Percentiles rank a stretch among this genome's conserved stretches.
Evolutionary conservation across 2,888 invertebrate species (phyloP).

Genomic region (Parasteatoda lunata): DNA sequence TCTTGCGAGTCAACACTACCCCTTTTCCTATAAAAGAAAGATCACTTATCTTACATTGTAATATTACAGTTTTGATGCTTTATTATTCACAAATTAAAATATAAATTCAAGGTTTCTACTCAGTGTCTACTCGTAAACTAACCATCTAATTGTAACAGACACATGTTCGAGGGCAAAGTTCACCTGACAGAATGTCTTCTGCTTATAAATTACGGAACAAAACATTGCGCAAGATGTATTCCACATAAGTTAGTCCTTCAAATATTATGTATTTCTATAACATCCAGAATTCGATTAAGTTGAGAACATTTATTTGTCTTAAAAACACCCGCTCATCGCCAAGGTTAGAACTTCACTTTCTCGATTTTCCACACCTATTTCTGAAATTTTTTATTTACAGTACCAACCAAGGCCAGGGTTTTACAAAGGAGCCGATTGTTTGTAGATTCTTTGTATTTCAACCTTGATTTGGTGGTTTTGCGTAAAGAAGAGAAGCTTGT

Average conservation of each 20-base stretch:
- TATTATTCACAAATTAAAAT: neutral
- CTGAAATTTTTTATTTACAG: conserved; percentile 9
- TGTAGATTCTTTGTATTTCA: conserved; percentile 12
- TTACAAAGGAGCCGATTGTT: conserved; percentile 5
- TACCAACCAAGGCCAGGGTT: conserved; percentile 10
- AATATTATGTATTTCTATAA: neutral
- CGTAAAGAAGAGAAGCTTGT: neutral
- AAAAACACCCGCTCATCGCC: neutral
- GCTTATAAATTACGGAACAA: neutral
- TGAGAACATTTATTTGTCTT: neutral
- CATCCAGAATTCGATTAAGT: neutral
- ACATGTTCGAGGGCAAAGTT: neutral
- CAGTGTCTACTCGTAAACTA: neutral
- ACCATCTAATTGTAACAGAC: neutral
- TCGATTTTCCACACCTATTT: conserved; percentile 15
- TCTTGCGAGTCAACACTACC: no score
- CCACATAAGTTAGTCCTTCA: neutral
- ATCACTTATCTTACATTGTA: no score
- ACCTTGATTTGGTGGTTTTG: conserved; percentile 28
- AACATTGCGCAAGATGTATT: neutral
- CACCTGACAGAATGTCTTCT: neutral
- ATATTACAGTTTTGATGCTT: no score
- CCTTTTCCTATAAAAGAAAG: no score
- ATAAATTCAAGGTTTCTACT: neutral
- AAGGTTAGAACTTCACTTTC: conserved; percentile 59